Conservation (phyloP, 2,797 vertebrate genomes). For the Thunnus albacares region DNA sequence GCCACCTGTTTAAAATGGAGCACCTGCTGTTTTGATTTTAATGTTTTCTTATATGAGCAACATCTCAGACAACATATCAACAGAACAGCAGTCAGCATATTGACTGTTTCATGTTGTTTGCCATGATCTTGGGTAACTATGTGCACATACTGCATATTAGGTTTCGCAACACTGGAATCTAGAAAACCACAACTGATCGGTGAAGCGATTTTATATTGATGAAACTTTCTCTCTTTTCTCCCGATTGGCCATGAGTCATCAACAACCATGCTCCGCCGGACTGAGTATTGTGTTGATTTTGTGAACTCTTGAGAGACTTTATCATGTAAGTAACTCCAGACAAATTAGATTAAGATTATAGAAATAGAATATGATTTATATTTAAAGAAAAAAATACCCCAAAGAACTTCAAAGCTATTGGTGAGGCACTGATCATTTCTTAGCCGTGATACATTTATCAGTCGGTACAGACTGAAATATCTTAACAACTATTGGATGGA, state of each 20-base stretch:
- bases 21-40: conserved; percentile 54
- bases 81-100: conserved; percentile 26
- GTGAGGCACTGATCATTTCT: not conserved
- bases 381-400: not conserved
- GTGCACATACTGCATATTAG: not conserved
- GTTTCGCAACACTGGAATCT: not conserved
- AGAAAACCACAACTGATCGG: not conserved
- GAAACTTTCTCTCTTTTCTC: not conserved
- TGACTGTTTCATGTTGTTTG: conserved; percentile 5
- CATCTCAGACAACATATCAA: conserved; percentile 16
- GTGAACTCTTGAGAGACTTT: not conserved
- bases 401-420: not conserved
- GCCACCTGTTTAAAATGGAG: conserved; percentile 46
- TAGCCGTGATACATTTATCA: too few relatives aligned
- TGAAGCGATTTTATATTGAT: conserved; percentile 3
- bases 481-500: too few relatives aligned
- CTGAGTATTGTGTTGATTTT: not conserved
- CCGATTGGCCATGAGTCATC: not conserved
- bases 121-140: not conserved
- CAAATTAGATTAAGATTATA: not conserved
- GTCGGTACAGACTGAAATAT: too few relatives aligned
- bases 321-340: not conserved
- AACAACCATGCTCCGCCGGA: not conserved
- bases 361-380: not conserved
- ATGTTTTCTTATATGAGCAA: not conserved